A percentile compares a stretch with the other conserved stretches of the same genome.
These are phyloP conservation scores for Camponotus vicinus DNA, from an alignment of 1,140 invertebrate species.

Conservation along the genomic window DNA sequence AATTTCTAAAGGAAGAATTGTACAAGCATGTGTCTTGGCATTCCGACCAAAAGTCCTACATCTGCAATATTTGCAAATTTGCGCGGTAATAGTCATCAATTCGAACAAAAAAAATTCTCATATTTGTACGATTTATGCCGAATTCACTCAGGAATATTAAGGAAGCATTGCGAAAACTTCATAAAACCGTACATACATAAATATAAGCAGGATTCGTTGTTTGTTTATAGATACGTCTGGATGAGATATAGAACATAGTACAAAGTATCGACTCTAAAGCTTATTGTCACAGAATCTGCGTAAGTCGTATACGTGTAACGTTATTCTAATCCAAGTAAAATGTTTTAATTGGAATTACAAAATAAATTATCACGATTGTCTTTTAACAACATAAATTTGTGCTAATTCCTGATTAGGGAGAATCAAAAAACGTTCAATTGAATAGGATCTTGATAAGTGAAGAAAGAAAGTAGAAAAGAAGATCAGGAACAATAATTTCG, in stretches of 20 bases:
- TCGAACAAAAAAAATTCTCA: slow-evolving; percentile 60
- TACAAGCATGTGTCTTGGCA: slow-evolving; percentile 73
- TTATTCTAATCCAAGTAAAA: not conserved
- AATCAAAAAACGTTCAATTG: not conserved
- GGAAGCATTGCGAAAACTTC: slow-evolving; percentile 76
- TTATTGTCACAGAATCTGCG: not conserved
- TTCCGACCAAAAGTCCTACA: slow-evolving; percentile 69
- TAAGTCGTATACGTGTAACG: not conserved
- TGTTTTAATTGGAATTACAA: not conserved
- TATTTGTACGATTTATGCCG: slow-evolving; percentile 76
- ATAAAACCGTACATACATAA: slow-evolving; percentile 25
- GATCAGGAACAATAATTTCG: not conserved
- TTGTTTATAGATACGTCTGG: not conserved
- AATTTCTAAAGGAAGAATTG: slow-evolving; percentile 75
- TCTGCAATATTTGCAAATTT: slow-evolving; percentile 87
- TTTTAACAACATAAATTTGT: not conserved
- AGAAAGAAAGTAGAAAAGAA: not conserved
- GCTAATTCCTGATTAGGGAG: not conserved
- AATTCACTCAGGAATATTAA: slow-evolving; percentile 76
- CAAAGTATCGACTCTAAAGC: not conserved
- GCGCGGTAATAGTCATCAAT: slow-evolving; percentile 63
- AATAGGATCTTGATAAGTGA: not conserved
- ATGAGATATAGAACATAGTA: not conserved
- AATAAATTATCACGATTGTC: not conserved
- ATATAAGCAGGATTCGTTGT: not conserved